Conservation (phyloP, 2,888 invertebrate species). For the Drosophila longiperda region DNA sequence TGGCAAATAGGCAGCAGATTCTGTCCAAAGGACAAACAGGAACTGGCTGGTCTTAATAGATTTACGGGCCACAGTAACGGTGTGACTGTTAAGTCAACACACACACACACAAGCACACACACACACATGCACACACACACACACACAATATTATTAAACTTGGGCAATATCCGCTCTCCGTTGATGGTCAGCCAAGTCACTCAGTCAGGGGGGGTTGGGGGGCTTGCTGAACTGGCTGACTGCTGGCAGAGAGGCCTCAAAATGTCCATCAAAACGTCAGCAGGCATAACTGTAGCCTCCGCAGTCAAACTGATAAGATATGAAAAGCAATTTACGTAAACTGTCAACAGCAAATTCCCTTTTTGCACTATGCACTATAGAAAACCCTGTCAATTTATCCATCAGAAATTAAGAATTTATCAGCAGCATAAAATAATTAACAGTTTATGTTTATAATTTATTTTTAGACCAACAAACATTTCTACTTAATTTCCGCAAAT, state of each 20-base stretch:
- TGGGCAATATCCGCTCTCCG: constrained; percentile 64
- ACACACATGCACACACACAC: constrained; percentile 5
- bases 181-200: constrained; percentile 22
- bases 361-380: constrained; percentile 17
- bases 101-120: background rate
- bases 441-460: background rate
- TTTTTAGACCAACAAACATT: background rate
- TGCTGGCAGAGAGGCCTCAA: constrained; percentile 49
- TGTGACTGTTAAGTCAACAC: constrained; percentile 33
- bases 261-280: constrained; percentile 72
- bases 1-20: constrained; percentile 22
- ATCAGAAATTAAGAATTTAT: background rate
- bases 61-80: constrained; percentile 21
- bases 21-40: constrained; percentile 10
- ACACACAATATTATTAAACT: constrained; percentile 52
- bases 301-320: constrained; percentile 64
- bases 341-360: constrained; percentile 74
- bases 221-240: background rate
- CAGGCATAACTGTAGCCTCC: constrained; percentile 58
- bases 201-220: background rate
- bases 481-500: background rate
- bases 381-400: background rate
- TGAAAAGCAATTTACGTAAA: constrained; percentile 76
- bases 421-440: background rate
- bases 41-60: constrained; percentile 29